Evolutionary conservation across 2,888 invertebrate genomes (phyloP).

Genomic region (Horisme vitalbata): DNA sequence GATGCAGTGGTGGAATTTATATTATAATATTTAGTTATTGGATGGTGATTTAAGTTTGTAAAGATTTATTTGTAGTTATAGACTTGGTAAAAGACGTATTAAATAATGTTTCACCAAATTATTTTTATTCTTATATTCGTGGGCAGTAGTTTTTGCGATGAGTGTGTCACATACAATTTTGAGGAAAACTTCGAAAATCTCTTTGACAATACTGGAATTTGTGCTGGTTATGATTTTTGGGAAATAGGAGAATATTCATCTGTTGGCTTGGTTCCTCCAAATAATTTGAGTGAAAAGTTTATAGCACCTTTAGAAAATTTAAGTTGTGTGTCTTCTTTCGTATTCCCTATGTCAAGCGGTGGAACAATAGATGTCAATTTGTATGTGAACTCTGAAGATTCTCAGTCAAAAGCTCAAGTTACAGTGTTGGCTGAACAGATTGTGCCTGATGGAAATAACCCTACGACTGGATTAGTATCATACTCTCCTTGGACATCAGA

Average conservation of each 20-base stretch:
- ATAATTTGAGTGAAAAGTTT: background rate
- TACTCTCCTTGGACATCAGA: background rate
- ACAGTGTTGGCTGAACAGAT: conserved; percentile 3
- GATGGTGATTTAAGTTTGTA: no score
- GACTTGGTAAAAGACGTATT: no score
- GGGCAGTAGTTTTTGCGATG: conserved; percentile 1
- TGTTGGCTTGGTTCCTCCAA: background rate
- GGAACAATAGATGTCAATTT: background rate
- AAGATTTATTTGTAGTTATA: no score
- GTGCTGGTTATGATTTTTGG: background rate
- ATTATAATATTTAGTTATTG: no score
- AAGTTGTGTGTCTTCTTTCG: conserved; percentile 9
- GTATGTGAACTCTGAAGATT: background rate
- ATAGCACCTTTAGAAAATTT: background rate
- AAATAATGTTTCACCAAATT: conserved; percentile 3
- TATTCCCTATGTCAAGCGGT: conserved; percentile 4
- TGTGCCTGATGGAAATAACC: background rate
- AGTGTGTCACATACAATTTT: conserved; percentile 6
- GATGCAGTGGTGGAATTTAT: no score
- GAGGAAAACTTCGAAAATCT: background rate
- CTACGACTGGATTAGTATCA: background rate
- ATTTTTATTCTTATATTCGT: background rate
- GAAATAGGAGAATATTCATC: background rate
- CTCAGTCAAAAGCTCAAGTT: background rate
- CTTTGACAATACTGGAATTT: background rate